These are phyloP conservation scores for Macrosiphum euphorbiae DNA, from an alignment of 2,888 invertebrate genomes.

Conservation along the genomic window DNA sequence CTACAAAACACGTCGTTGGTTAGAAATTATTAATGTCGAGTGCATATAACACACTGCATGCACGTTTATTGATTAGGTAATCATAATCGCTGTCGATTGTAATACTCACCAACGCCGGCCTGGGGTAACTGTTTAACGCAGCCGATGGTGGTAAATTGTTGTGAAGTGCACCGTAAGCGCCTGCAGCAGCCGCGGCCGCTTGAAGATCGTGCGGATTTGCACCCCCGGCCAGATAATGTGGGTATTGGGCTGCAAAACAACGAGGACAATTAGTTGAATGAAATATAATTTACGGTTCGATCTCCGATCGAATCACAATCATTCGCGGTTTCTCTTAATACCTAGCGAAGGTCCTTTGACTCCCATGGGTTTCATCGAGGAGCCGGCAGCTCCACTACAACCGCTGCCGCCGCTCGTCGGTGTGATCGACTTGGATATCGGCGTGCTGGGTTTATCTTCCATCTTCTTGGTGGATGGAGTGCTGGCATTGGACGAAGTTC, in stretches of 20 bases:
- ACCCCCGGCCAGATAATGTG: slow-evolving; percentile 74
- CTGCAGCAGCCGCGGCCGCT: slow-evolving; percentile 72
- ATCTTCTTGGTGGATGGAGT: slow-evolving; percentile 89
- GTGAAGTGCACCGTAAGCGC: slow-evolving; percentile 75
- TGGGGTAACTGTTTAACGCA: slow-evolving; percentile 77
- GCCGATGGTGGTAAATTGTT: slow-evolving; percentile 77
- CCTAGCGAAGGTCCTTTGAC: slow-evolving; percentile 72
- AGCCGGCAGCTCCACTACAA: slow-evolving; percentile 72
- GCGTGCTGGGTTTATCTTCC: slow-evolving; percentile 91
- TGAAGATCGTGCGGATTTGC: slow-evolving; percentile 75
- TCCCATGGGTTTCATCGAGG: slow-evolving; percentile 73
- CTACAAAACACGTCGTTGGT: slow-evolving; percentile 69
- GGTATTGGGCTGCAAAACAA: slow-evolving; percentile 73
- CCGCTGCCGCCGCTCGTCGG: slow-evolving; percentile 79
- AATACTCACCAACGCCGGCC: slow-evolving; percentile 73
- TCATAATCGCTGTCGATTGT: background rate
- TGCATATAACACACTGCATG: background rate
- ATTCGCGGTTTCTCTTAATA: slow-evolving; percentile 59
- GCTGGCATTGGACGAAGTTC: slow-evolving; percentile 91
- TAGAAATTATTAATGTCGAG: background rate
- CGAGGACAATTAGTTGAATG: slow-evolving; percentile 24
- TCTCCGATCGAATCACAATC: background rate
- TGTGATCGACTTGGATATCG: slow-evolving; percentile 90
- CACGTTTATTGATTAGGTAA: background rate
- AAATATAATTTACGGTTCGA: background rate